phyloP scores from a whole-genome alignment of 2,797 vertebrate species.

The Peromyscus attwateri region DNA sequence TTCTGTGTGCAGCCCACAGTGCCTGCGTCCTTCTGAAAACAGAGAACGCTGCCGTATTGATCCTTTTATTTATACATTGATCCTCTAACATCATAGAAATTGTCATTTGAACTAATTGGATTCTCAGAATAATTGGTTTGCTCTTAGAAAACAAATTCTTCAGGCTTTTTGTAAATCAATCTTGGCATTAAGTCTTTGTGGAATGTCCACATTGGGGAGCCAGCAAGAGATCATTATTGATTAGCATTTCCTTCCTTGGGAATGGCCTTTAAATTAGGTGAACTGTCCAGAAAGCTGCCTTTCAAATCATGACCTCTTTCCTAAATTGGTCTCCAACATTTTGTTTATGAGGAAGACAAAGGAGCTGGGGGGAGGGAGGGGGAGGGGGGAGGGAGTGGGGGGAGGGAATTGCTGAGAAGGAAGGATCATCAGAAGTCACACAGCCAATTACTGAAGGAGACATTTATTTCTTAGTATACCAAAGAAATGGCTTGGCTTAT shows the following conservation, averaged over 20 bases:
- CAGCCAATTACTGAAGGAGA: neutral
- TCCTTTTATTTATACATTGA: conserved; percentile 22
- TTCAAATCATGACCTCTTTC: conserved; percentile 61
- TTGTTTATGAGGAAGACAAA: conserved; percentile 34
- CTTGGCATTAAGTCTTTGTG: neutral
- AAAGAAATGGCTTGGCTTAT: neutral
- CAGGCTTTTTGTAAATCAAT: neutral
- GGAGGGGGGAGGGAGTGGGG: too few species aligned
- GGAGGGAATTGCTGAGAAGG: too few species aligned
- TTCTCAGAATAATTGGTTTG: conserved; percentile 53
- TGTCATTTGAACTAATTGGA: conserved; percentile 15
- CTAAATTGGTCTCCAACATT: conserved; percentile 53
- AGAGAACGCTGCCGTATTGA: neutral
- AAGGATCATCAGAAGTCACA: neutral
- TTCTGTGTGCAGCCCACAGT: neutral
- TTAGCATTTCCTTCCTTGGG: conserved; percentile 31
- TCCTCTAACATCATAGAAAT: conserved; percentile 26
- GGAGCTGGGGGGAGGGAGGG: neutral
- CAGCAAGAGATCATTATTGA: neutral
- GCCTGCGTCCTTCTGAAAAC: neutral
- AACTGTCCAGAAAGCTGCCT: conserved; percentile 43
- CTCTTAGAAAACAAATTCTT: conserved; percentile 61
- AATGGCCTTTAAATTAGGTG: conserved; percentile 31
- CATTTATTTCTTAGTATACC: neutral
- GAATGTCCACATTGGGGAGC: neutral